Evolutionary conservation across 2,888 invertebrate genomes (phyloP).

Genomic region (Clanis bilineata): DNA sequence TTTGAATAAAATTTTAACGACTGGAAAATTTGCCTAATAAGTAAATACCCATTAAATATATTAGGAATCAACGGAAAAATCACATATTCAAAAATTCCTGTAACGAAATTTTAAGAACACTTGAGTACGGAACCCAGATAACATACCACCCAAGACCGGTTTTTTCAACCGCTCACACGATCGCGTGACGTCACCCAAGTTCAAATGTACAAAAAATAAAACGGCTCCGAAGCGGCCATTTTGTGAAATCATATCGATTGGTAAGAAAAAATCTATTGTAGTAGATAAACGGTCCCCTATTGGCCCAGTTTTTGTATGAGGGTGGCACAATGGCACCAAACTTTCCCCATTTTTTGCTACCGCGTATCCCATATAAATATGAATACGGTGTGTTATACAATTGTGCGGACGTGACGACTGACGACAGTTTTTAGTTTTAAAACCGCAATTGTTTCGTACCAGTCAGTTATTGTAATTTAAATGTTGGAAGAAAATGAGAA

Average conservation of each 20-base stretch:
- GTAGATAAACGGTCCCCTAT: conserved; percentile 61
- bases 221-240: conserved; percentile 61
- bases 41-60: no score
- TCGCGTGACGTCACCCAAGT: conserved; percentile 28
- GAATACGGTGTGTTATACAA: conserved; percentile 50
- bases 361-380: conserved; percentile 58
- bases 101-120: background rate
- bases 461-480: conserved; percentile 3
- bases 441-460: conserved; percentile 21
- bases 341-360: conserved; percentile 70
- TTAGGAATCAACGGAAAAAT: no score
- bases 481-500: background rate
- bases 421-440: conserved; percentile 29
- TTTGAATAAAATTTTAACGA: no score
- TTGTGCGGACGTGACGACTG: conserved; percentile 43
- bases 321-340: conserved; percentile 64
- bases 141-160: conserved; percentile 14
- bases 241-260: conserved; percentile 76
- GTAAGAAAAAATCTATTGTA: conserved; percentile 76
- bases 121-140: conserved; percentile 10
- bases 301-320: conserved; percentile 77
- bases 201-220: conserved; percentile 36
- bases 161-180: conserved; percentile 3
- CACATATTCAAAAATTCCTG: background rate
- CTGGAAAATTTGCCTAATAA: no score